These are phyloP conservation scores for Drosophila neonasuta DNA, from an alignment of 2,888 invertebrate genomes.

Conservation along the genomic window DNA sequence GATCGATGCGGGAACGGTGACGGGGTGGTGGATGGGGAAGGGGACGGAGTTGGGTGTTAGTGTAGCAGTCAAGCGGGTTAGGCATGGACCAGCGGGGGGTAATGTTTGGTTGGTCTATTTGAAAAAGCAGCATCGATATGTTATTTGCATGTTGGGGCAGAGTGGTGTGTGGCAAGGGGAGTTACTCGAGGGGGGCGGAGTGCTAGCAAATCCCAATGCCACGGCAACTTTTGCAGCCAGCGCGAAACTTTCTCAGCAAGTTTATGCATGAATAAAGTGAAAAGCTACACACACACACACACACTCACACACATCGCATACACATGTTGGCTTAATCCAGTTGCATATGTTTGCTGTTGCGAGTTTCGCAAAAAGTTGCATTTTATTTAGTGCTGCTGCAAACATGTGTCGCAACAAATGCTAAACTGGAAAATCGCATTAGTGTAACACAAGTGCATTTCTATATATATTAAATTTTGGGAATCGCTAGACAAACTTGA, in stretches of 20 bases:
- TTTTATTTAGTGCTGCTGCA: slow-evolving; percentile 59
- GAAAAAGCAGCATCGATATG: slow-evolving; percentile 62
- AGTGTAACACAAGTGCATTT: background rate
- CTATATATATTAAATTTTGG: background rate
- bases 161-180: slow-evolving; percentile 13
- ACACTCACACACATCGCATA: slow-evolving; percentile 11
- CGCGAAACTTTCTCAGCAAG: slow-evolving; percentile 56
- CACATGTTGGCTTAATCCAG: slow-evolving; percentile 56
- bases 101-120: slow-evolving; percentile 15
- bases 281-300: slow-evolving; percentile 47
- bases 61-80: background rate
- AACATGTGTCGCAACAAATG: slow-evolving; percentile 44
- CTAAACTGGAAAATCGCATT: slow-evolving; percentile 25
- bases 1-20: slow-evolving; percentile 2
- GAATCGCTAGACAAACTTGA: background rate
- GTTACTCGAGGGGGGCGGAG: background rate
- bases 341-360: slow-evolving; percentile 50
- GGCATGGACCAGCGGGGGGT: background rate
- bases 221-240: slow-evolving; percentile 44
- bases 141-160: slow-evolving; percentile 47
- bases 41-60: background rate
- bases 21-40: background rate
- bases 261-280: slow-evolving; percentile 64
- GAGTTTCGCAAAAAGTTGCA: slow-evolving; percentile 60
- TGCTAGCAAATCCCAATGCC: slow-evolving; percentile 47